These are phyloP conservation scores for Drosophila lacteicornis DNA, from an alignment of 1,140 invertebrate species.

Conservation along the genomic window DNA sequence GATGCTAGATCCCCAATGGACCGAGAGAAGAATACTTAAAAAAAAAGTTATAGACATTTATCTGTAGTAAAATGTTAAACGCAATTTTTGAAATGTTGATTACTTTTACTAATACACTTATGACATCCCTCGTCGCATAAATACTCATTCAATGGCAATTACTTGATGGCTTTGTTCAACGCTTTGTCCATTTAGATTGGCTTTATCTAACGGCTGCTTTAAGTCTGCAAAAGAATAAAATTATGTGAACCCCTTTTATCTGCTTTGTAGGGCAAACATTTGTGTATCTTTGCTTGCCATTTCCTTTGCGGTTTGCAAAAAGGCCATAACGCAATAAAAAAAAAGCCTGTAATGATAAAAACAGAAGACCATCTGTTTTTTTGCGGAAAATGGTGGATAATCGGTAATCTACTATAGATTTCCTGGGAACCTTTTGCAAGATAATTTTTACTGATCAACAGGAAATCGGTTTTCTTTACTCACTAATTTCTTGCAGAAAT, in stretches of 20 bases:
- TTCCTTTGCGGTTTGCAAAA: constrained; percentile 69
- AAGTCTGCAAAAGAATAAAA: constrained; percentile 11
- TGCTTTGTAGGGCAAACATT: constrained; percentile 50
- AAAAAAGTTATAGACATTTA: no score
- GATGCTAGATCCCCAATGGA: no score
- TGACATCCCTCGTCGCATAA: neutral
- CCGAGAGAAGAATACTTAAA: no score
- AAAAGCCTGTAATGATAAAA: constrained; percentile 41
- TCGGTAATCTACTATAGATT: constrained; percentile 12
- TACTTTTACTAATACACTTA: neutral
- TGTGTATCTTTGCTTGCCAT: constrained; percentile 61
- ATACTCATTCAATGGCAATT: constrained; percentile 10
- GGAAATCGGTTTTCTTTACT: constrained; percentile 2
- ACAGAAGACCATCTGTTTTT: constrained; percentile 37
- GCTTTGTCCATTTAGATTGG: constrained; percentile 14
- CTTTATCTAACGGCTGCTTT: constrained; percentile 39
- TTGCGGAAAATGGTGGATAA: constrained; percentile 43
- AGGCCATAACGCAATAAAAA: constrained; percentile 8
- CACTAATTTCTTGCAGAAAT: neutral
- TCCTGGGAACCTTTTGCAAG: constrained; percentile 9
- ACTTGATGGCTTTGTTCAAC: constrained; percentile 20
- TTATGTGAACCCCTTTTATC: constrained; percentile 48
- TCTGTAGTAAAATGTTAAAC: neutral
- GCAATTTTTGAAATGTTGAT: neutral
- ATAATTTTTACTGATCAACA: neutral